Conservation (phyloP, 2,113 vertebrate genomes). For the Rhinolophus sinicus region DNA sequence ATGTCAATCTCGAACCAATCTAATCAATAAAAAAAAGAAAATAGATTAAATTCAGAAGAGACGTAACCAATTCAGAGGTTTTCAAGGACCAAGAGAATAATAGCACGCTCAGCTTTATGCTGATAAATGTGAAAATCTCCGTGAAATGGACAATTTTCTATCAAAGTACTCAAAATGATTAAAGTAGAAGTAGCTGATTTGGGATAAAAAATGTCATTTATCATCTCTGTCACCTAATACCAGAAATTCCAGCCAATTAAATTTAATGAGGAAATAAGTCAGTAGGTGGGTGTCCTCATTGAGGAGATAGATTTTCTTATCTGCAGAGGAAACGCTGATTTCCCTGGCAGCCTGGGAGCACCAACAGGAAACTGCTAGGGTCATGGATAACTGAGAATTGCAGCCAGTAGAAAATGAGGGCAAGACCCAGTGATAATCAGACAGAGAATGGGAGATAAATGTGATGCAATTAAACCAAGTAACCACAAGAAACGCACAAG, state of each 20-base stretch:
- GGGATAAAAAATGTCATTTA: not conserved
- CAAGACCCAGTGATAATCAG: not conserved
- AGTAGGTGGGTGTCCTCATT: not conserved
- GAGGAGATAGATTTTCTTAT: not conserved
- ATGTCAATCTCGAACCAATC: not conserved
- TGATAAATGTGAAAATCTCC: not conserved
- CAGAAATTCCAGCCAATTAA: not conserved
- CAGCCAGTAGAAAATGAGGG: not conserved
- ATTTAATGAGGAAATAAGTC: not conserved
- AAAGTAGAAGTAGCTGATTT: not conserved
- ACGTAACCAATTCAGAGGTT: not conserved
- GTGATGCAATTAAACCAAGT: not conserved
- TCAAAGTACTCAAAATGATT: not conserved
- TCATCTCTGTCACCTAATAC: not conserved
- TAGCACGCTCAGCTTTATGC: not conserved
- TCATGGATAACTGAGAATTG: not conserved
- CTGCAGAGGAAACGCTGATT: not conserved
- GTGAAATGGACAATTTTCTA: not conserved
- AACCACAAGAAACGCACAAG: accelerated
- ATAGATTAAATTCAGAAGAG: not conserved
- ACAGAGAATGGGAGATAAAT: accelerated
- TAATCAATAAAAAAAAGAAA: not conserved
- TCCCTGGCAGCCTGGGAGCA: not conserved
- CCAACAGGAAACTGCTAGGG: not conserved
- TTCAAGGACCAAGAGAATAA: not conserved